phyloP scores from a whole-genome alignment of 2,888 invertebrate species.

The Drosophila niveifrons region DNA sequence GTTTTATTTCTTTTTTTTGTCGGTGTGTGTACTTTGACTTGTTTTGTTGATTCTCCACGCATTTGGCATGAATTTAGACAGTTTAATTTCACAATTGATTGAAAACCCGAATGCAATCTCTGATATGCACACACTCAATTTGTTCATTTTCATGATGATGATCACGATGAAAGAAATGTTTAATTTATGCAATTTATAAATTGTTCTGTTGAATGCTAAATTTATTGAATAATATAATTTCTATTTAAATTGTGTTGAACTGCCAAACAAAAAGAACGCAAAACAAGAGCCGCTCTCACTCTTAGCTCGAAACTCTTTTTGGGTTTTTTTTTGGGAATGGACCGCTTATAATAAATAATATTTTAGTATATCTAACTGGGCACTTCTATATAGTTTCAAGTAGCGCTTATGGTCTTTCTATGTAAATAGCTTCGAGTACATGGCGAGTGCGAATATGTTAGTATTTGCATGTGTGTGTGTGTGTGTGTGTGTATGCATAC shows the following conservation, averaged over 20 bases:
- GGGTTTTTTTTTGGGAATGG: conserved; percentile 7
- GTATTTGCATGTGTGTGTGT: conserved; percentile 10
- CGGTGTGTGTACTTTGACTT: conserved; percentile 3
- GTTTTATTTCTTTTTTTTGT: conserved; percentile 1
- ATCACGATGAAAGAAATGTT: conserved; percentile 33
- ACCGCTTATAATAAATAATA: conserved; percentile 55
- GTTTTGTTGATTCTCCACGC: conserved; percentile 47
- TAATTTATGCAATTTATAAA: conserved; percentile 63
- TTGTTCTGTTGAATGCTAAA: conserved; percentile 14
- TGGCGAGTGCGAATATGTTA: background rate
- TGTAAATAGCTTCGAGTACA: conserved; percentile 56
- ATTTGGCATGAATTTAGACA: conserved; percentile 61
- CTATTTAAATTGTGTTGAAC: conserved; percentile 29
- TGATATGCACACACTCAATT: conserved; percentile 56
- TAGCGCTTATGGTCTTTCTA: conserved; percentile 72
- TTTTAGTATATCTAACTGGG: conserved; percentile 54
- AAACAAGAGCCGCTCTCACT: background rate
- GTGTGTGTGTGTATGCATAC: background rate
- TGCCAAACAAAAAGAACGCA: background rate
- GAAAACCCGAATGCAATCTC: conserved; percentile 58
- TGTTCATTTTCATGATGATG: conserved; percentile 37
- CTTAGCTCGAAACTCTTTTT: conserved; percentile 16
- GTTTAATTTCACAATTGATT: conserved; percentile 64
- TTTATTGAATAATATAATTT: conserved; percentile 48
- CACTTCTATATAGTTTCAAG: conserved; percentile 61